Evolutionary conservation across 2,113 vertebrate species (phyloP).

Genomic region (Paralichthys olivaceus): DNA sequence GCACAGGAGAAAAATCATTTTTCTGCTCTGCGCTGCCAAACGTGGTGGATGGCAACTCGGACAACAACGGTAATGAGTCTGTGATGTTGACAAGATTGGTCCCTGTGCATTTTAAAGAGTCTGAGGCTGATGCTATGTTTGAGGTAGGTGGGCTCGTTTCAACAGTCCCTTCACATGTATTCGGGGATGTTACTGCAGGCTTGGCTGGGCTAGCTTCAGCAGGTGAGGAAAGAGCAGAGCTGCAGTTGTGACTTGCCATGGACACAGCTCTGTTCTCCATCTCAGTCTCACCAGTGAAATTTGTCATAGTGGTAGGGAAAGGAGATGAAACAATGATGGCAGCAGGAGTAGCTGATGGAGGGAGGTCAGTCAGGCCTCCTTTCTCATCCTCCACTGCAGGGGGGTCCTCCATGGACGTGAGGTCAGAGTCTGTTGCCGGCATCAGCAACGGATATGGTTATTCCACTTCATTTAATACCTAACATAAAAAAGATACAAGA

Average conservation of each 20-base stretch:
- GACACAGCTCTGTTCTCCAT: slow-evolving; percentile 57
- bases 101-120: slow-evolving; percentile 16
- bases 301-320: slow-evolving; percentile 80
- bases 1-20: slow-evolving; percentile 9
- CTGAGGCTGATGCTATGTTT: slow-evolving; percentile 52
- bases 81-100: not conserved
- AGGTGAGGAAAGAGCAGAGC: slow-evolving; percentile 47
- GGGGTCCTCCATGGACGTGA: slow-evolving; percentile 47
- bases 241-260: slow-evolving; percentile 49
- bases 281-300: slow-evolving; percentile 28
- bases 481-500: slow-evolving; percentile 1
- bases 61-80: not conserved
- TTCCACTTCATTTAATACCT: slow-evolving; percentile 53
- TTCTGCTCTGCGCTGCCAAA: not conserved
- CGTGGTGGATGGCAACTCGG: not conserved
- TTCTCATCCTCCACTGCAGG: slow-evolving; percentile 23
- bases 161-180: not conserved
- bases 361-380: not conserved
- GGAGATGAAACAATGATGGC: slow-evolving; percentile 44
- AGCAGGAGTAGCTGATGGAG: slow-evolving; percentile 48
- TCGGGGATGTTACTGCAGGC: slow-evolving; percentile 16
- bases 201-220: slow-evolving; percentile 69
- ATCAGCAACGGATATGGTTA: slow-evolving; percentile 7
- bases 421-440: slow-evolving; percentile 44
- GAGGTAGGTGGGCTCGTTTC: slow-evolving; percentile 55